phyloP scores from a whole-genome alignment of 2,113 vertebrate genomes.

The Ammospiza nelsoni region DNA sequence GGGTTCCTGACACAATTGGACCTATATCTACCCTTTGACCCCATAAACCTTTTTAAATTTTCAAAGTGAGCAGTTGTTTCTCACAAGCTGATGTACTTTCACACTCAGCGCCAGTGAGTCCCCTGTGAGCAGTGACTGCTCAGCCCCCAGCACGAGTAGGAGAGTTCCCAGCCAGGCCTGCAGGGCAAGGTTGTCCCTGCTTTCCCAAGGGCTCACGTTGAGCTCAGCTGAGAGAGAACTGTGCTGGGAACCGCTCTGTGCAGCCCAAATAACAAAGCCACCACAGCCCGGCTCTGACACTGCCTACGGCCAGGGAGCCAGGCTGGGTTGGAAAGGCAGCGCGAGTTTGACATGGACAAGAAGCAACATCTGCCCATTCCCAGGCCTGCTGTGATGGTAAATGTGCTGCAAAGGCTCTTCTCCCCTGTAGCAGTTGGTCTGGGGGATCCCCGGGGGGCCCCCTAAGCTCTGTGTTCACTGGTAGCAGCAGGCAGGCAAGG shows the following conservation, averaged over 20 bases:
- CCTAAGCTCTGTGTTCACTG: too few species aligned
- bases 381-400: neutral
- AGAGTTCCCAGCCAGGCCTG: neutral
- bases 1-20: too few species aligned
- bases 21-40: too few species aligned
- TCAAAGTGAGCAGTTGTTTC: too few species aligned
- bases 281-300: neutral
- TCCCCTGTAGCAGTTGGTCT: too few species aligned
- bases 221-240: neutral
- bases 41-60: too few species aligned
- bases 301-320: neutral
- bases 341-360: fast-evolving
- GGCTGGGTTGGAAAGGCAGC: neutral
- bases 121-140: neutral
- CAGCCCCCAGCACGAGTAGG: neutral
- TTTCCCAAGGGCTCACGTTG: fast-evolving
- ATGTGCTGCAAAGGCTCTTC: neutral
- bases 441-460: too few species aligned
- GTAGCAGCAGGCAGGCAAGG: too few species aligned
- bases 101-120: too few species aligned
- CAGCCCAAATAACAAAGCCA: fast-evolving
- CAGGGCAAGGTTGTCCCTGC: neutral
- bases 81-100: neutral
- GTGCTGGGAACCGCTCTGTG: neutral
- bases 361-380: neutral